phyloP scores from a whole-genome alignment of 2,797 vertebrate genomes.

The Peromyscus nudipes region DNA sequence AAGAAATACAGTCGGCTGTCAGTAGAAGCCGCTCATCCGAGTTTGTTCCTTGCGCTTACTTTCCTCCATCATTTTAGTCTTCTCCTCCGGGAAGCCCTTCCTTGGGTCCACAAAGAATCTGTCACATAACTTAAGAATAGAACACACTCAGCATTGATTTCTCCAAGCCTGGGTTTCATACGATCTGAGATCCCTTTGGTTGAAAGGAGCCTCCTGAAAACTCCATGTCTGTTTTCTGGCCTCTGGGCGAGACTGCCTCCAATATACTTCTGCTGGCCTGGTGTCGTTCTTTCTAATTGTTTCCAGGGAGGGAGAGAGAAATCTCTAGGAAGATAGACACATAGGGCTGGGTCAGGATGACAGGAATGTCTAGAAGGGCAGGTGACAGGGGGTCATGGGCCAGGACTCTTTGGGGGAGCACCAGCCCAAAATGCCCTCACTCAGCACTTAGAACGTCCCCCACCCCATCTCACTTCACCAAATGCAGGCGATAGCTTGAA shows the following conservation, averaged over 20 bases:
- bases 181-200: background rate
- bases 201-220: background rate
- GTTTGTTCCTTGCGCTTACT: background rate
- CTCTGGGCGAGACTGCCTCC: background rate
- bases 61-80: background rate
- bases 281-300: background rate
- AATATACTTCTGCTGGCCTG: background rate
- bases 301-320: background rate
- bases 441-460: background rate
- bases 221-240: rapidly evolving
- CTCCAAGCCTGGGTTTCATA: background rate
- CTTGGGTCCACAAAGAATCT: background rate
- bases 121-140: background rate
- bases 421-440: no score
- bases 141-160: background rate
- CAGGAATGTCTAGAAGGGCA: background rate
- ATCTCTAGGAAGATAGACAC: background rate
- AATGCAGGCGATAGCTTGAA: slow-evolving; percentile 34
- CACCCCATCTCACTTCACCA: background rate
- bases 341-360: background rate
- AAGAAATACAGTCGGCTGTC: background rate
- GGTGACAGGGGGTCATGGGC: background rate
- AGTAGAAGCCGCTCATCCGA: background rate
- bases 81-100: background rate
- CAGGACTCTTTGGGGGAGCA: background rate